phyloP scores from a whole-genome alignment of 2,888 invertebrate genomes.

The Eupithecia tripunctaria region DNA sequence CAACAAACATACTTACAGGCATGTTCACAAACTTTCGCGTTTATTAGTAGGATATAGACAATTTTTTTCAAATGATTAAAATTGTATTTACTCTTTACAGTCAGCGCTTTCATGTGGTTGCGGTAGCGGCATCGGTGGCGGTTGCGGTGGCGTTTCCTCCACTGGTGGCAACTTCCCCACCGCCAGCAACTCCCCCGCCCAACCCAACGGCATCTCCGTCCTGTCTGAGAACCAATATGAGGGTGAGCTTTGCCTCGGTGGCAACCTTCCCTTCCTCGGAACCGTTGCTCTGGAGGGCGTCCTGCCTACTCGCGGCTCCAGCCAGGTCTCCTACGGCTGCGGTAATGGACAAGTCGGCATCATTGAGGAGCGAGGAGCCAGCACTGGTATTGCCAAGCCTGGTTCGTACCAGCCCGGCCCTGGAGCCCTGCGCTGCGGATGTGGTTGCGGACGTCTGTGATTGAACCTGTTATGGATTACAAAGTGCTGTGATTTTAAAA shows the following conservation, averaged over 20 bases:
- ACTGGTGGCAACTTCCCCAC: conserved; percentile 42
- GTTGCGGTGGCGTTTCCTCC: conserved; percentile 26
- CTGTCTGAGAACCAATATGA: conserved; percentile 57
- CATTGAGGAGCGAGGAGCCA: conserved; percentile 26
- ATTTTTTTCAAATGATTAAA: neutral
- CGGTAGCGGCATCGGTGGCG: neutral
- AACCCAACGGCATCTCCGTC: conserved; percentile 56
- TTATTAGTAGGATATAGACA: too few relatives aligned
- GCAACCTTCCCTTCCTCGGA: conserved; percentile 58
- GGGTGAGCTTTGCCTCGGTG: conserved; percentile 52
- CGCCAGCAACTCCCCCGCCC: conserved; percentile 52
- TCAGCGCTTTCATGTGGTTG: conserved; percentile 16
- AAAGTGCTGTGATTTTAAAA: neutral
- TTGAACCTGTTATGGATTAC: neutral
- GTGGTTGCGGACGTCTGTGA: conserved; percentile 4
- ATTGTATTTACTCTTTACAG: conserved; percentile 17
- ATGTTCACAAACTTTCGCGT: too few relatives aligned
- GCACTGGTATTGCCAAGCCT: conserved; percentile 28
- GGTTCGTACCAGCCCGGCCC: conserved; percentile 17
- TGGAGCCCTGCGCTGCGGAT: conserved; percentile 17
- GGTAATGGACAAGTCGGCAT: conserved; percentile 46
- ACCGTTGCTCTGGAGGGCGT: conserved; percentile 54
- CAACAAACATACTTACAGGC: too few relatives aligned
- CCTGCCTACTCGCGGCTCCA: conserved; percentile 54
- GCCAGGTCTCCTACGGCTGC: conserved; percentile 54